phyloP scores from a whole-genome alignment of 23 tunicate genomes.

The Trididemnum nubilum region DNA sequence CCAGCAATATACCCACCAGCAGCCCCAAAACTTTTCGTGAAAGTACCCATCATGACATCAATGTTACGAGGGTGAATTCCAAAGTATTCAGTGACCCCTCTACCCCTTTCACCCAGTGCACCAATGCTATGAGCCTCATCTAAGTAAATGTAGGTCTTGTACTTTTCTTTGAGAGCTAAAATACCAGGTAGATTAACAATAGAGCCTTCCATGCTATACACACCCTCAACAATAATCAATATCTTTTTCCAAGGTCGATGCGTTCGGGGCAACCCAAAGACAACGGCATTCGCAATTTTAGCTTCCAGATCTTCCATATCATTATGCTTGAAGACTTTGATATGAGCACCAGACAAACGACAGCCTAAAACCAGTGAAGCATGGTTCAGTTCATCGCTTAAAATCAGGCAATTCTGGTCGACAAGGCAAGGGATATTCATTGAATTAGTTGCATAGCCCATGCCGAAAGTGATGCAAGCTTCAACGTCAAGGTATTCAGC shows the following conservation, averaged over 20 bases:
- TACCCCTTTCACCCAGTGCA: constrained; percentile 67
- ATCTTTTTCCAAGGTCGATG: constrained; percentile 87
- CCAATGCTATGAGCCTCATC: constrained; percentile 97
- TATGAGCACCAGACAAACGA: constrained; percentile 67
- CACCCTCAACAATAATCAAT: constrained; percentile 84
- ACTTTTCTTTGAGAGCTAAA: constrained; percentile 66
- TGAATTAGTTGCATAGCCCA: constrained; percentile 94
- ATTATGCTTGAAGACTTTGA: constrained; percentile 75
- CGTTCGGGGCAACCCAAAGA: constrained; percentile 72
- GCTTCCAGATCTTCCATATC: constrained; percentile 80
- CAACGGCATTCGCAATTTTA: constrained; percentile 57
- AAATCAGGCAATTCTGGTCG: constrained; percentile 70
- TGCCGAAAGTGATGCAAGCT: constrained; percentile 72
- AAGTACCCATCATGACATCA: constrained; percentile 92
- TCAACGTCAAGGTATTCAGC: constrained; percentile 76
- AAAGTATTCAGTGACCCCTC: constrained; percentile 83
- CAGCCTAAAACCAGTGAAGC: constrained; percentile 84
- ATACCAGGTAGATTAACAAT: constrained; percentile 72
- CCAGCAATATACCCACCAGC: constrained; percentile 95
- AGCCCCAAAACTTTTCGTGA: constrained; percentile 88
- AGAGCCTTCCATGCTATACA: constrained; percentile 93
- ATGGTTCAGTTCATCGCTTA: constrained; percentile 88
- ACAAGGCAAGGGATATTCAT: constrained; percentile 89
- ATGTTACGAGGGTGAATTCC: constrained; percentile 73
- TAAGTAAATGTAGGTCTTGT: constrained; percentile 72